Evolutionary conservation across 2,797 vertebrate genomes (phyloP), one percentile per base, ranked within the genome.

Genomic region (Austrolebias charrua): DNA sequence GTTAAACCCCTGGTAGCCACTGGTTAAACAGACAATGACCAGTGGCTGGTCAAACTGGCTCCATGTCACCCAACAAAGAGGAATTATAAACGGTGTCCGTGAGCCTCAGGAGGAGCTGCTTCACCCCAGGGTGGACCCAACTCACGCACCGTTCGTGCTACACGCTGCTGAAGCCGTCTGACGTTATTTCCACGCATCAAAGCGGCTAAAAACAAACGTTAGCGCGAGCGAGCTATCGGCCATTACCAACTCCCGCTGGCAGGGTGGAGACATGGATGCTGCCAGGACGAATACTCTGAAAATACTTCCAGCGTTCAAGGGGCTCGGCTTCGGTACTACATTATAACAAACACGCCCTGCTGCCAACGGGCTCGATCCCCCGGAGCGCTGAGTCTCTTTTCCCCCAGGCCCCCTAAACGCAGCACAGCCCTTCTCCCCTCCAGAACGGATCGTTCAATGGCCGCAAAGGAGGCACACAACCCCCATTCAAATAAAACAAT

Each of bases 211-310:
- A 66, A 47, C 2, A 64, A 74, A 78, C 75, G 75, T 24, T 24
- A 68, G 20, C 53, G 64, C 29, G 56, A 79, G 67, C 58, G 67
- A 60, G 58, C 8, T 73, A 76, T 75, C 81, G 83, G 81, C 79
- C 85, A 84, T 86, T 86, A 81, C 52, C 71, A 73, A 72, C 79
- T 68, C 63, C 65, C 14, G 72, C 66, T 69, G 5, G 78, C 81
- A 79, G 87, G 86, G 87, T 85, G 87, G 87, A 88, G 89, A 68
- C 65, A 58, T 18, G 38, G 65, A 73, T 52, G 78, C 63, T 60
- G 31, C n/a, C 57, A 18, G 43, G 38, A 35, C 50, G 56, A 60
- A 38, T 11, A 19, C 11, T 16, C 28, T 59, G 38, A 45, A 71
- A 64, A 73, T 15, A 10, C 42, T 47, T 11, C 4, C 5, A n/a